Evolutionary conservation across 2,113 vertebrate genomes (phyloP).

Genomic region (Oncorhynchus masou): DNA sequence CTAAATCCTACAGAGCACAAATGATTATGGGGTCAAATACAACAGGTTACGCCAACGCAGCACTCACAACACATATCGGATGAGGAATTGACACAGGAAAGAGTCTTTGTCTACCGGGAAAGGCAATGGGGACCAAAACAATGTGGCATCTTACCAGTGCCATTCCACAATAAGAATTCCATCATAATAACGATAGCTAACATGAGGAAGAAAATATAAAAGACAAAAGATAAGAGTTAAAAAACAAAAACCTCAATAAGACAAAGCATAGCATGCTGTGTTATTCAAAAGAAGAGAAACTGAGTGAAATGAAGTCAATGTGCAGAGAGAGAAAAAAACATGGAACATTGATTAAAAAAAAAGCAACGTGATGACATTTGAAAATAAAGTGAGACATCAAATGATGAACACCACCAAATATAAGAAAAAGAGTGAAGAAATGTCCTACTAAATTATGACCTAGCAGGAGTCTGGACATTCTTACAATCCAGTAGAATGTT

Average conservation of each 20-base stretch:
- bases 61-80: too few species aligned
- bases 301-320: conserved; percentile 17
- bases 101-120: conserved; percentile 1
- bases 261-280: conserved; percentile 38
- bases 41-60: too few species aligned
- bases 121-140: not conserved
- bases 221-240: conserved; percentile 45
- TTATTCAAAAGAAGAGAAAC: conserved; percentile 40
- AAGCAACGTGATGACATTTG: conserved; percentile 58
- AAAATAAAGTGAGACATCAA: conserved; percentile 52
- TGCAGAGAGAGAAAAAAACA: conserved; percentile 16
- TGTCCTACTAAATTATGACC: conserved; percentile 32
- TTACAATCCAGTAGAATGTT: not conserved
- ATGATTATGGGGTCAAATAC: too few species aligned
- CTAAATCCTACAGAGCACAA: too few species aligned
- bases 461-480: not conserved
- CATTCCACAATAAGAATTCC: conserved; percentile 69
- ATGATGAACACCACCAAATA: conserved; percentile 37
- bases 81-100: not conserved
- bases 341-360: conserved; percentile 53
- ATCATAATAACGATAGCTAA: conserved; percentile 72
- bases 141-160: conserved; percentile 66
- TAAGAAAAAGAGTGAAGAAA: conserved; percentile 28
- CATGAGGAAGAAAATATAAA: conserved; percentile 49
- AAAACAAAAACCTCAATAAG: conserved; percentile 46